A percentile compares a stretch with the other conserved stretches of the same genome.
Conservation (phyloP, 2,888 invertebrate species). For the Pherbina coryleti region DNA sequence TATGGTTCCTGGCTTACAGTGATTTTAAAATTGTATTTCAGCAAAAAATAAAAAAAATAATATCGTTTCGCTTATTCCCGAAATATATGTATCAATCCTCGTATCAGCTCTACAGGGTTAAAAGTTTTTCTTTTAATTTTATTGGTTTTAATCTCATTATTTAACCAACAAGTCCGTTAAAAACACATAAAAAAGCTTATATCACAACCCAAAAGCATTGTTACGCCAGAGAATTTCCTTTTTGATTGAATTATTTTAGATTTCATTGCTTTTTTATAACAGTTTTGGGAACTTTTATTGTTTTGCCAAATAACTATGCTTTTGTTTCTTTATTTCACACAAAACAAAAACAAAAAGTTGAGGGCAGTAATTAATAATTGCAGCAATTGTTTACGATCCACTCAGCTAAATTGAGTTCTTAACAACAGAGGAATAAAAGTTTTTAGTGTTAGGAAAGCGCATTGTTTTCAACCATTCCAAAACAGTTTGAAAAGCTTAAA, state of each 20-base stretch:
- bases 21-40: too few species aligned
- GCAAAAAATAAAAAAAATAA: too few species aligned
- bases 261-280: not conserved
- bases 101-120: too few species aligned
- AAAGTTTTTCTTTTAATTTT: too few species aligned
- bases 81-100: too few species aligned
- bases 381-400: constrained; percentile 1
- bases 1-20: too few species aligned
- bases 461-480: not conserved
- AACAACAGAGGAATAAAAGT: not conserved
- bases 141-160: too few species aligned
- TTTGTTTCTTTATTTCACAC: not conserved
- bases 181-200: too few species aligned
- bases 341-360: not conserved
- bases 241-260: not conserved
- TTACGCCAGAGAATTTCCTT: too few species aligned
- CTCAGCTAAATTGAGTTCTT: constrained; percentile 1
- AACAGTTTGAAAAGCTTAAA: not conserved
- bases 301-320: not conserved
- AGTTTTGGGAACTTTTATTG: not conserved
- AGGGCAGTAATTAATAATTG: not conserved
- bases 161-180: too few species aligned
- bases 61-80: too few species aligned
- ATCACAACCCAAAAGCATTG: too few species aligned
- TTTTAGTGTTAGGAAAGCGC: not conserved